Conservation (phyloP, 2,888 invertebrate species). For the Pyrocoelia pectoralis region DNA sequence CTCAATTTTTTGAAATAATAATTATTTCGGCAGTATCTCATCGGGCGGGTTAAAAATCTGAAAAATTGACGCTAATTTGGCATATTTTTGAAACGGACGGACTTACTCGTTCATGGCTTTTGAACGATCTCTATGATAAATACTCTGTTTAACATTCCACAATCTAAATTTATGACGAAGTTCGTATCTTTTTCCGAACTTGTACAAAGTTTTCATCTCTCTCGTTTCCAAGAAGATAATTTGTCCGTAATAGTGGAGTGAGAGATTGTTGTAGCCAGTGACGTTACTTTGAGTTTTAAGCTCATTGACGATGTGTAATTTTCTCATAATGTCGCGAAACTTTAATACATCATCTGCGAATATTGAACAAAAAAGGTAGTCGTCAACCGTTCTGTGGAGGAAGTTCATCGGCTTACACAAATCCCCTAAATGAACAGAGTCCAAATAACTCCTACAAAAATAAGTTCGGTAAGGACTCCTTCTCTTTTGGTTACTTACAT, state of each 20-base stretch:
- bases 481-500: slow-evolving; percentile 21
- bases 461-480: neutral
- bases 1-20: slow-evolving; percentile 22
- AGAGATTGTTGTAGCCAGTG: neutral
- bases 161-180: slow-evolving; percentile 23
- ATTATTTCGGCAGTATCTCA: slow-evolving; percentile 13
- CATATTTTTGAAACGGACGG: neutral
- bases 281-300: slow-evolving; percentile 29
- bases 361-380: slow-evolving; percentile 36
- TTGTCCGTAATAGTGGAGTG: slow-evolving; percentile 30
- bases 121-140: slow-evolving; percentile 1
- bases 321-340: slow-evolving; percentile 26
- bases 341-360: slow-evolving; percentile 22
- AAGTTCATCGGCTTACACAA: slow-evolving; percentile 26
- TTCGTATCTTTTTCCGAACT: slow-evolving; percentile 15
- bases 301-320: slow-evolving; percentile 19
- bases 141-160: slow-evolving; percentile 19
- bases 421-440: slow-evolving; percentile 16
- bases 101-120: slow-evolving; percentile 11
- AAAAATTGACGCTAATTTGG: slow-evolving; percentile 2
- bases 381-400: slow-evolving; percentile 35
- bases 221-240: slow-evolving; percentile 24
- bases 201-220: slow-evolving; percentile 23
- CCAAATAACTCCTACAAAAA: slow-evolving; percentile 30
- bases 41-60: slow-evolving; percentile 18